Percentiles rank a stretch among this genome's conserved stretches.
phyloP scores from a whole-genome alignment of 2,888 invertebrate species.

The Lepidochrysops patricia region DNA sequence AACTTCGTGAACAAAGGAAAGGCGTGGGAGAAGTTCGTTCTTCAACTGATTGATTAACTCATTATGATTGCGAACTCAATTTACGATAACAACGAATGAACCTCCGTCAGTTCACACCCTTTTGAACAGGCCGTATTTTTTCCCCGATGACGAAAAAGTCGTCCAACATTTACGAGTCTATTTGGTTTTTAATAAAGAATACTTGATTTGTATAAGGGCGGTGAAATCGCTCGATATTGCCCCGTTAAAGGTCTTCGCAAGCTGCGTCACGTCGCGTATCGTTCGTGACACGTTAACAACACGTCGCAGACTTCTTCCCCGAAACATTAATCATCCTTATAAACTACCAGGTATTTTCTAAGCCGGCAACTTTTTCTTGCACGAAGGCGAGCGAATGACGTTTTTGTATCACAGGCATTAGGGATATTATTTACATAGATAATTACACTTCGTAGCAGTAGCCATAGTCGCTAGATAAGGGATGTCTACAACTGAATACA shows the following conservation, averaged over 20 bases:
- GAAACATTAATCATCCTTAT: not conserved
- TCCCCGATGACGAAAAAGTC: not conserved
- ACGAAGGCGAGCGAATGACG: not conserved
- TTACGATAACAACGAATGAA: not conserved
- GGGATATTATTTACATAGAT: not conserved
- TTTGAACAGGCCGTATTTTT: not conserved
- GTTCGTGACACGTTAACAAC: not conserved
- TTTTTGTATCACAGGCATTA: not conserved
- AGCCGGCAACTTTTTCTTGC: not conserved
- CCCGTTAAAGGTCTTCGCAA: not conserved
- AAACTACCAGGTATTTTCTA: not conserved
- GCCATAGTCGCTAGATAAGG: too few species aligned
- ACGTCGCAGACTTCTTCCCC: not conserved
- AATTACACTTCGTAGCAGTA: not conserved
- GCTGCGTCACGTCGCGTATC: not conserved
- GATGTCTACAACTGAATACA: too few species aligned
- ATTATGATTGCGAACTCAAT: not conserved
- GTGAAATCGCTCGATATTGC: not conserved
- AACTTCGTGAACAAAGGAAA: not conserved
- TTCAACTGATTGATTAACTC: not conserved
- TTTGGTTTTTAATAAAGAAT: slow-evolving; percentile 10
- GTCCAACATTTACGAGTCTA: not conserved
- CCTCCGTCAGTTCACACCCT: not conserved
- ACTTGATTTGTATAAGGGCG: slow-evolving; percentile 6
- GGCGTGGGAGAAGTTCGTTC: not conserved